Conservation (phyloP, 2,888 invertebrate genomes). For the Cosmorhoe ocellata region DNA sequence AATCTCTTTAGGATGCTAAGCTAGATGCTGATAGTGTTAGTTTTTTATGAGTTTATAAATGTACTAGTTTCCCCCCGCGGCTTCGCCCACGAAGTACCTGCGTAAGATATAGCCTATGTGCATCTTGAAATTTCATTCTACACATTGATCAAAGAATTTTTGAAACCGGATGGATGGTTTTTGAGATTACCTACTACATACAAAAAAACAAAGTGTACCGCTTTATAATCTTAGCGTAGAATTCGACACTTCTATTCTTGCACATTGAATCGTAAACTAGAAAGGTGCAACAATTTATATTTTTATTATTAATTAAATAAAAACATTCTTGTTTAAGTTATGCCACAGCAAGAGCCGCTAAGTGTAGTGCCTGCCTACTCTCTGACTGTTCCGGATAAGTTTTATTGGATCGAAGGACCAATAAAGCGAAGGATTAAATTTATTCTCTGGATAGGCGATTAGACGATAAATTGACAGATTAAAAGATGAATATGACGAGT, state of each 20-base stretch:
- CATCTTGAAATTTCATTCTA: too few relatives aligned
- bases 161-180: too few relatives aligned
- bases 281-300: too few relatives aligned
- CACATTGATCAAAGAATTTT: too few relatives aligned
- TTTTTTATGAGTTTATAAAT: constrained; percentile 7
- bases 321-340: neutral
- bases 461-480: constrained; percentile 45
- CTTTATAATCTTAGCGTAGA: too few relatives aligned
- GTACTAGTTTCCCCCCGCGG: neutral
- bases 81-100: too few relatives aligned
- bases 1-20: constrained; percentile 3
- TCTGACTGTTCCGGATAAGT: constrained; percentile 11
- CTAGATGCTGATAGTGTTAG: constrained; percentile 6
- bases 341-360: neutral
- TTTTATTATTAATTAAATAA: too few relatives aligned
- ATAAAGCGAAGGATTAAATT: constrained; percentile 44
- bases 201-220: too few relatives aligned
- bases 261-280: too few relatives aligned
- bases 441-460: constrained; percentile 36
- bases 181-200: too few relatives aligned
- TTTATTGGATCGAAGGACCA: constrained; percentile 29
- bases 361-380: neutral
- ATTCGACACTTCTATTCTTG: too few relatives aligned
- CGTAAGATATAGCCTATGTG: too few relatives aligned
- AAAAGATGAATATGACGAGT: constrained; percentile 34